phyloP scores from a whole-genome alignment of 1,140 invertebrate genomes.

The Choristoneura fumiferana region DNA sequence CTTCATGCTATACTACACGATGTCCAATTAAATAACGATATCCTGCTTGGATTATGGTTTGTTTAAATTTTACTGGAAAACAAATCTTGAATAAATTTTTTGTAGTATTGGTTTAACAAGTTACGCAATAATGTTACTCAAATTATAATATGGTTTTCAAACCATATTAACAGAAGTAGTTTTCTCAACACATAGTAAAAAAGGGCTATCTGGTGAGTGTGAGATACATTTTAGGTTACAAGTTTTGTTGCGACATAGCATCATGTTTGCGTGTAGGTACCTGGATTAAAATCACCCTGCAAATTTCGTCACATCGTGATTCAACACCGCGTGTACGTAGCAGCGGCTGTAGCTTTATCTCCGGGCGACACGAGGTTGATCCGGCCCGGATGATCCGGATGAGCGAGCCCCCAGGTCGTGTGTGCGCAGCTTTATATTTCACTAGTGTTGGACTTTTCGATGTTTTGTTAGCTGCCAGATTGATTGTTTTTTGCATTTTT shows the following conservation, averaged over 20 bases:
- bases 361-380: conserved; percentile 68
- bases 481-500: no score
- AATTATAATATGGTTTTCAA: no score
- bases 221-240: no score
- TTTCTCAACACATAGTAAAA: no score
- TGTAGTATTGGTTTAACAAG: no score
- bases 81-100: not conserved
- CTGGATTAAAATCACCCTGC: not conserved
- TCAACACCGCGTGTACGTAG: conserved; percentile 21
- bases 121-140: no score
- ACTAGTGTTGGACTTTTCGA: conserved; percentile 11
- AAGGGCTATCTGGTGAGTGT: no score
- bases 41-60: conserved; percentile 25
- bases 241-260: not conserved
- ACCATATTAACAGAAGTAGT: no score
- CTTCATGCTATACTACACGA: conserved; percentile 23
- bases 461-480: no score
- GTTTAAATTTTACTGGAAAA: not conserved
- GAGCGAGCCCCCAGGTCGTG: conserved; percentile 48
- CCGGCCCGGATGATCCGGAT: conserved; percentile 70
- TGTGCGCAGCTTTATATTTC: conserved; percentile 35
- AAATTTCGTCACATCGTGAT: conserved; percentile 11
- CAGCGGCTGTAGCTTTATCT: conserved; percentile 63
- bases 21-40: conserved; percentile 36
- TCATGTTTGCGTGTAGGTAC: no score